phyloP scores from a whole-genome alignment of 2,888 invertebrate genomes.

The Cetonia aurata region DNA sequence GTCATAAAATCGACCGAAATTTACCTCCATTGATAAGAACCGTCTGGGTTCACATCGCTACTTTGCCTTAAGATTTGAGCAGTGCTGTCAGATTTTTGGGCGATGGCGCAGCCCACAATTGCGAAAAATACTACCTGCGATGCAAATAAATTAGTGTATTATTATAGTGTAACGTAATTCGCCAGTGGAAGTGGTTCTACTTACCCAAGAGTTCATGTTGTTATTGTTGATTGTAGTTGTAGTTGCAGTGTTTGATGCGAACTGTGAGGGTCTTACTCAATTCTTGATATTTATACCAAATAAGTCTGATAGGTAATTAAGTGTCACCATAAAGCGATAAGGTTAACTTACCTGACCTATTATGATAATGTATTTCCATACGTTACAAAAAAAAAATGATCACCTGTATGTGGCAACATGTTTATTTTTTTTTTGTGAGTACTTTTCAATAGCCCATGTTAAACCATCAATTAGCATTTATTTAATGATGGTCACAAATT shows the following conservation, averaged over 20 bases:
- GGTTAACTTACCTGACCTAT: constrained; percentile 29
- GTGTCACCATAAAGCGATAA: constrained; percentile 10
- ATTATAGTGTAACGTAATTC: neutral
- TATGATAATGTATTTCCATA: constrained; percentile 15
- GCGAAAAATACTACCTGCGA: constrained; percentile 38
- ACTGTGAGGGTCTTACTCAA: constrained; percentile 3
- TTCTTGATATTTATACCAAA: constrained; percentile 26
- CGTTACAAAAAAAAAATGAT: neutral
- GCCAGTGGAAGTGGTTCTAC: neutral
- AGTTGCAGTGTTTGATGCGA: neutral
- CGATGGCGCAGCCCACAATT: constrained; percentile 35
- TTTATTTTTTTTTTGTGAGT: constrained; percentile 5
- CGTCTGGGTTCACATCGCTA: constrained; percentile 37
- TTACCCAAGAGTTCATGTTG: constrained; percentile 41
- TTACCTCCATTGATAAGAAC: constrained; percentile 42
- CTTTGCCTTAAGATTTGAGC: constrained; percentile 36
- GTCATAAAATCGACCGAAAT: neutral
- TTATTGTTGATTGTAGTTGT: constrained; percentile 4
- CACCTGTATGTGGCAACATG: neutral
- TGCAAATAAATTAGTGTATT: neutral
- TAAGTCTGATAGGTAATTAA: neutral
- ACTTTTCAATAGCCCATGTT: constrained; percentile 6
- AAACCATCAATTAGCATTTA: constrained; percentile 26
- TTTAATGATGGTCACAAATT: constrained; percentile 1
- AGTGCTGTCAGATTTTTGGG: constrained; percentile 20